These are phyloP conservation scores for Excalfactoria chinensis DNA, from an alignment of 2,113 vertebrate species.

Conservation along the genomic window DNA sequence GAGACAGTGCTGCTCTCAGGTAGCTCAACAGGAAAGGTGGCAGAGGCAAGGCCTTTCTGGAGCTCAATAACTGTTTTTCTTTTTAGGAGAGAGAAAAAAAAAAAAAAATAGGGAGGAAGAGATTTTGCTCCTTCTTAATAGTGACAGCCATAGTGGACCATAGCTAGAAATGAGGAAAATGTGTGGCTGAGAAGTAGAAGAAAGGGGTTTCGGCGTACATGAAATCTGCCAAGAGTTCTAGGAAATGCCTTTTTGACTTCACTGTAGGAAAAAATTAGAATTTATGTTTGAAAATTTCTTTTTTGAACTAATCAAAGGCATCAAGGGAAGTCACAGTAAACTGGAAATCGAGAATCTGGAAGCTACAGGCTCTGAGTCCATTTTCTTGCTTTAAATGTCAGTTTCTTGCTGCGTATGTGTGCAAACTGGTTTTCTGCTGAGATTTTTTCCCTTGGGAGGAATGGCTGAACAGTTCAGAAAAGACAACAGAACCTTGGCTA, in stretches of 20 bases:
- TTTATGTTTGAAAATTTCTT: not conserved
- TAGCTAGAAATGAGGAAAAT: not conserved
- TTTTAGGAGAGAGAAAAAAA: too few species aligned
- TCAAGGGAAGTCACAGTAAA: not conserved
- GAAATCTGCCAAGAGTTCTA: not conserved
- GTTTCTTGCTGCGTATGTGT: not conserved
- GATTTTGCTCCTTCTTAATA: not conserved
- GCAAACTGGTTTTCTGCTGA: not conserved
- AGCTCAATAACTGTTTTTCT: not conserved
- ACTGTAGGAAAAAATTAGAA: not conserved
- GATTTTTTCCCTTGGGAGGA: conserved; percentile 19
- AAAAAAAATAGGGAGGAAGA: not conserved
- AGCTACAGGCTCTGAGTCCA: not conserved
- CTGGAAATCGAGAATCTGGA: not conserved
- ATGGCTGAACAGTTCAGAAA: not conserved
- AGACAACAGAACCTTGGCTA: conserved; percentile 9
- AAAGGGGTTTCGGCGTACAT: not conserved
- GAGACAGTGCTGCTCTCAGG: not conserved
- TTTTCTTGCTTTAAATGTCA: not conserved
- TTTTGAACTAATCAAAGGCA: not conserved
- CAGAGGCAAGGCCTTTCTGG: not conserved
- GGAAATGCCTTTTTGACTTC: not conserved
- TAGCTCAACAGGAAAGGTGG: fast-evolving
- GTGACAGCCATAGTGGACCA: not conserved
- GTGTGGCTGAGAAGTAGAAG: not conserved